Evolutionary conservation across 1,140 invertebrate genomes (phyloP), one percentile per base, ranked within the genome.

Genomic region (Drosophila serrata): DNA sequence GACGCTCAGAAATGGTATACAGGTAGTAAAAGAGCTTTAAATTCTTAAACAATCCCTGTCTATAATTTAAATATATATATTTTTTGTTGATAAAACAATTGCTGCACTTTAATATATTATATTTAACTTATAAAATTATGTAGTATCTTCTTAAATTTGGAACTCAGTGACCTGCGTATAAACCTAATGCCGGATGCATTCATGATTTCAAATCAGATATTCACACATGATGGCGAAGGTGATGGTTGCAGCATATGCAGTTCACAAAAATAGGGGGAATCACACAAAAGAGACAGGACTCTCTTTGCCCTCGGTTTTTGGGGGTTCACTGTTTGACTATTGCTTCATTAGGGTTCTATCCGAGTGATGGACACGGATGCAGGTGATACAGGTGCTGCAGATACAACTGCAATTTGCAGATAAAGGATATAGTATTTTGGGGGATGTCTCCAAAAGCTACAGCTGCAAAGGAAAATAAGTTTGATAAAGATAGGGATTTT

Each of bases 311-410:
- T 39, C 56, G 29, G 61, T 60, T 61, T 60, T 61, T 17, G 58
- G 27, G 56, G 15, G 11, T 19, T 31, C 24, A 61, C 27, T 60
- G 37, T 64, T 61, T 42, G 61, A 62, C 61, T 61, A 61, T 64
- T 61, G 56, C 61, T 64, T 61, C 61, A 64, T 64, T 64, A 64
- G 61, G 61, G 61, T 61, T 24, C 57, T 24, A n/a, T 42, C 55
- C 35, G 22, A 31, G 55, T 24, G 61, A 61, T 42, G 55, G 61
- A 61, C 61, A 42, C 3, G 27, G 13, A 40, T 59, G 53, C 60
- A 40, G 51, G 61, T 22, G 37, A 60, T 60, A 42, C 56, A 63
- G 61, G 61, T 42, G 22, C 55, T 42, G 61, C 61, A 63, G 55
- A 42, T 60, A 24, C 31, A 39, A 24, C 56, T 61, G 61, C 37